These are phyloP conservation scores for Jacana jacana DNA, from an alignment of 2,113 vertebrate species.

Conservation along the genomic window DNA sequence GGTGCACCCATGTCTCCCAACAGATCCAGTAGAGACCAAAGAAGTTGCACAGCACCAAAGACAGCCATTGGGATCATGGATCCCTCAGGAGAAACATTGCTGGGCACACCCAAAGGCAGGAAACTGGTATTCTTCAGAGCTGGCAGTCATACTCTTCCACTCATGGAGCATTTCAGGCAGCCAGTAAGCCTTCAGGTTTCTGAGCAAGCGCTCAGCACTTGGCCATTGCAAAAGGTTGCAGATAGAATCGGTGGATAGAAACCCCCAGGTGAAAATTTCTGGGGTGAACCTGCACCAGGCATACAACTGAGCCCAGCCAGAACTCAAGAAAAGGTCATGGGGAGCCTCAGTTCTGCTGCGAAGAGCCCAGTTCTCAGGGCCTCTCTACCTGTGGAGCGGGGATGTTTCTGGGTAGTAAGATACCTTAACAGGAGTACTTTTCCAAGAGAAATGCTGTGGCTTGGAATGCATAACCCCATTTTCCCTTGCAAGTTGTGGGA, in stretches of 20 bases:
- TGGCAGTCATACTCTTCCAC: background rate
- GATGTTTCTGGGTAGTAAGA: background rate
- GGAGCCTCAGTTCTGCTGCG: background rate
- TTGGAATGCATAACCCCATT: background rate
- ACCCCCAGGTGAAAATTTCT: background rate
- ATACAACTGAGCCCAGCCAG: background rate
- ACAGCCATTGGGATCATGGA: rapidly evolving
- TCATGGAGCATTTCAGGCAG: background rate
- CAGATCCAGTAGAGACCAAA: background rate
- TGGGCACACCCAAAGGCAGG: background rate
- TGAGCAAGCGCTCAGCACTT: background rate
- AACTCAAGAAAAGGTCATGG: background rate
- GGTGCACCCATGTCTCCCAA: background rate
- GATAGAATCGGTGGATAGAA: background rate
- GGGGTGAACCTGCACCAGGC: background rate
- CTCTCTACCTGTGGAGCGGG: background rate
- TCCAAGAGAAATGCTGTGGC: background rate
- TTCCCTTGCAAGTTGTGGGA: background rate
- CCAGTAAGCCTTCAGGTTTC: background rate
- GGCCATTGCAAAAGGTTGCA: rapidly evolving
- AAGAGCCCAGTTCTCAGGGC: background rate
- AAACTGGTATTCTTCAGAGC: background rate
- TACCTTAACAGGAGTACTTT: background rate
- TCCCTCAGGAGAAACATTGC: background rate
- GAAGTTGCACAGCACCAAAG: background rate